Evolutionary conservation across 2,113 vertebrate genomes (phyloP).

Genomic region (Antigone vipio): DNA sequence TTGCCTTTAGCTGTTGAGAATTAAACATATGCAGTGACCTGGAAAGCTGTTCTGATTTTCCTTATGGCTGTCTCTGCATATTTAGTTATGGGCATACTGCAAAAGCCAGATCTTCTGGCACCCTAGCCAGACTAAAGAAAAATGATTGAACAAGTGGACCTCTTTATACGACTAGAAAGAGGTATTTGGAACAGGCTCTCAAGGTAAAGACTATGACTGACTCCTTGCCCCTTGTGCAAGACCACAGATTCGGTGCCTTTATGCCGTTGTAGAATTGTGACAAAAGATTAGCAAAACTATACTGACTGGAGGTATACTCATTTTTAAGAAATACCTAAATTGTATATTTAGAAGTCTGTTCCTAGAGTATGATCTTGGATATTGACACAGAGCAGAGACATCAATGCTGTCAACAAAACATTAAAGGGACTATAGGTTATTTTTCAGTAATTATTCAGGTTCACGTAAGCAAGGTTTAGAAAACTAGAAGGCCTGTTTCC

Average conservation of each 20-base stretch:
- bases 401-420: background rate
- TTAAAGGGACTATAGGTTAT: background rate
- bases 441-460: background rate
- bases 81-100: background rate
- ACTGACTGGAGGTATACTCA: accelerated
- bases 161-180: background rate
- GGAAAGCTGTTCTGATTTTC: background rate
- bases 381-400: background rate
- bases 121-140: background rate
- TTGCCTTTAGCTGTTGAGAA: background rate
- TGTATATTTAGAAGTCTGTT: background rate
- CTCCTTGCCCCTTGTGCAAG: background rate
- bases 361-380: background rate
- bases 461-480: background rate
- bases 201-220: background rate
- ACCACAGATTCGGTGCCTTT: background rate
- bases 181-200: background rate
- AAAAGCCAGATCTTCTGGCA: background rate
- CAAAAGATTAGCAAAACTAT: background rate
- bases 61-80: background rate
- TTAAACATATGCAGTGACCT: background rate
- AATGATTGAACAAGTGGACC: background rate
- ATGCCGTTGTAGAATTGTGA: background rate
- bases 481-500: background rate
- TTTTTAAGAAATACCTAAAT: background rate